A percentile compares a stretch with the other conserved stretches of the same genome.
These are phyloP conservation scores for Eupithecia insigniata DNA, from an alignment of 2,888 invertebrate species.

Conservation along the genomic window DNA sequence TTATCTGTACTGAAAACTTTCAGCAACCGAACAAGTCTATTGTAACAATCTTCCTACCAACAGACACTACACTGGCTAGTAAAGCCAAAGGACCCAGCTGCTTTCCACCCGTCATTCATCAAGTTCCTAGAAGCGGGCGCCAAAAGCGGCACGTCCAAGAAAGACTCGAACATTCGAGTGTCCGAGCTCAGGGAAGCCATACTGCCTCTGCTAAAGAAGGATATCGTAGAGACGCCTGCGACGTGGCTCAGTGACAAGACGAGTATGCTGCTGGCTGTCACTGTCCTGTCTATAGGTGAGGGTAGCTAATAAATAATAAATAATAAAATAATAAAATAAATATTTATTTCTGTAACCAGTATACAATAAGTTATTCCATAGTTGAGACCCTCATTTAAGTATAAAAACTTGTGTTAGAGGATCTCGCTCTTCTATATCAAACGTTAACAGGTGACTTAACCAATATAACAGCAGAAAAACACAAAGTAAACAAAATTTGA, in stretches of 20 bases:
- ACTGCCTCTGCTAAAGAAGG: slow-evolving; percentile 83
- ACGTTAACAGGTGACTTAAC: no score
- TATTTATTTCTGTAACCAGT: no score
- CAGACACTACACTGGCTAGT: slow-evolving; percentile 92
- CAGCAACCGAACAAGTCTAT: neutral
- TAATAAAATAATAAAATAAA: no score
- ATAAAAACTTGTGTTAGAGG: no score
- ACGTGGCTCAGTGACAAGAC: slow-evolving; percentile 89
- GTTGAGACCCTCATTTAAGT: no score
- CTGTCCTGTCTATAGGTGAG: slow-evolving; percentile 87
- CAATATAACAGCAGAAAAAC: no score
- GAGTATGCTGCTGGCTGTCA: slow-evolving; percentile 87
- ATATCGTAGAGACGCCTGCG: slow-evolving; percentile 83
- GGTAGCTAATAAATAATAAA: no score
- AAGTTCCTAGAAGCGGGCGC: slow-evolving; percentile 90
- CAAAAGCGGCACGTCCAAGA: slow-evolving; percentile 88
- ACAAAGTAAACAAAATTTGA: no score
- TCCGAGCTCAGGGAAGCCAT: slow-evolving; percentile 88
- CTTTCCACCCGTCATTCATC: slow-evolving; percentile 93
- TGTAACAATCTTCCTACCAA: neutral
- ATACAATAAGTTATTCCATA: no score
- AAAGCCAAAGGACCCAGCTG: slow-evolving; percentile 90
- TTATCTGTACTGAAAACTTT: neutral
- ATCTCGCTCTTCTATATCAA: no score
- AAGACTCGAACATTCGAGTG: slow-evolving; percentile 86